These are phyloP conservation scores for Drosophila sp. DNA, from an alignment of 1,140 invertebrate species.

Conservation along the genomic window DNA sequence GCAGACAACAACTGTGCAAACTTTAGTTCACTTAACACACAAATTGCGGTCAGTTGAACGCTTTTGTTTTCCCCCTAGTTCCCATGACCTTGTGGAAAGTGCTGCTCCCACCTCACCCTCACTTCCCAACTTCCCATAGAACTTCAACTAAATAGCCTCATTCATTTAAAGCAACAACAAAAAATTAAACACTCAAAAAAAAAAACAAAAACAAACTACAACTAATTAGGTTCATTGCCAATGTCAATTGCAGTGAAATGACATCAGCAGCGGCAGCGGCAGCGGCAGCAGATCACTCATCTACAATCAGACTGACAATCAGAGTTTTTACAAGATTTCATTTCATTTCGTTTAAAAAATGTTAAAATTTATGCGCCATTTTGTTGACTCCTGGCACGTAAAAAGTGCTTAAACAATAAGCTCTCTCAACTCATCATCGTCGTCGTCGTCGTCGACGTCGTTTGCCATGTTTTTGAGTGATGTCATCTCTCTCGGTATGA, in stretches of 20 bases:
- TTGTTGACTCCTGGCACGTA: constrained; percentile 37
- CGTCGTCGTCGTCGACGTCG: neutral
- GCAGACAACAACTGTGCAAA: constrained; percentile 53
- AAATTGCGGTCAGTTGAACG: constrained; percentile 43
- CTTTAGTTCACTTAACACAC: constrained; percentile 19
- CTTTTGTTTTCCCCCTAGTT: constrained; percentile 44
- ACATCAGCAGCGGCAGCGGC: constrained; percentile 50
- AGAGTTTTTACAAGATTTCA: constrained; percentile 10
- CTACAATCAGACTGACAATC: constrained; percentile 28
- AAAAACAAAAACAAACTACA: constrained; percentile 26
- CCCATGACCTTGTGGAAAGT: constrained; percentile 66
- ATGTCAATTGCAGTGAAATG: constrained; percentile 73
- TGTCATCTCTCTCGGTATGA: constrained; percentile 50
- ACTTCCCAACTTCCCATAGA: constrained; percentile 34
- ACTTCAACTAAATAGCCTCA: constrained; percentile 38
- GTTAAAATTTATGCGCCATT: constrained; percentile 24
- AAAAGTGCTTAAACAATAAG: constrained; percentile 24
- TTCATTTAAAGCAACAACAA: neutral
- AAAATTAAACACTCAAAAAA: neutral
- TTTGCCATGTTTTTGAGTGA: constrained; percentile 45
- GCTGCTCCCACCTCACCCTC: neutral
- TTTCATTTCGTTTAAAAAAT: constrained; percentile 7
- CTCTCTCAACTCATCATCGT: constrained; percentile 33
- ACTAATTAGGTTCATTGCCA: constrained; percentile 79
- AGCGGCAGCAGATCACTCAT: constrained; percentile 38